These are phyloP conservation scores for Celastrina argiolus DNA, from an alignment of 2,888 invertebrate genomes.

Conservation along the genomic window DNA sequence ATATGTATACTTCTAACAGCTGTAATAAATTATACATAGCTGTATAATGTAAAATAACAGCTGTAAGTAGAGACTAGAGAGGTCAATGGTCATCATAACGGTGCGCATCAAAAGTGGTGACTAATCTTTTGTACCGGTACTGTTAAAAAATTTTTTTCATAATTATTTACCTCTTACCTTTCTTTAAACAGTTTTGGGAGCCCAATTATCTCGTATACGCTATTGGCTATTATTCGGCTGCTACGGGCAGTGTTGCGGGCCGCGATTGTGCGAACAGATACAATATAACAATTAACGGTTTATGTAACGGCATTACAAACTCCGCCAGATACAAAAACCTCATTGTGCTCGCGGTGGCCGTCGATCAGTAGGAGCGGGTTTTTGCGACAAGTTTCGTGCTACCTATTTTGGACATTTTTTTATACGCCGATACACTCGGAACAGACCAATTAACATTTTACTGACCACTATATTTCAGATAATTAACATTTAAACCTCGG, in stretches of 20 bases:
- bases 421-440: background rate
- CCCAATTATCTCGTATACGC: background rate
- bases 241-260: background rate
- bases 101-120: constrained; percentile 1
- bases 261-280: background rate
- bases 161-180: constrained; percentile 4
- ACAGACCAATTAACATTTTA: background rate
- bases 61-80: background rate
- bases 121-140: background rate
- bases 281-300: constrained; percentile 17
- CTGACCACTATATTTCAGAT: background rate
- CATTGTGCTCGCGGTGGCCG: background rate
- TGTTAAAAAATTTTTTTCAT: background rate
- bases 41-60: background rate
- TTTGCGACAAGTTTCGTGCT: background rate
- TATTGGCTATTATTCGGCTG: background rate
- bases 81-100: constrained; percentile 8
- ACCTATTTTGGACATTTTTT: background rate
- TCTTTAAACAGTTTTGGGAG: background rate
- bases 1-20: background rate
- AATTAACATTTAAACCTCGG: background rate
- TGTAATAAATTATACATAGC: background rate
- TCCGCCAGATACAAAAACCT: constrained; percentile 10
- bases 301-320: constrained; percentile 16
- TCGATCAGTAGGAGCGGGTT: background rate